Evolutionary conservation across 2,113 vertebrate species (phyloP).

Genomic region (Chaetops frenatus): DNA sequence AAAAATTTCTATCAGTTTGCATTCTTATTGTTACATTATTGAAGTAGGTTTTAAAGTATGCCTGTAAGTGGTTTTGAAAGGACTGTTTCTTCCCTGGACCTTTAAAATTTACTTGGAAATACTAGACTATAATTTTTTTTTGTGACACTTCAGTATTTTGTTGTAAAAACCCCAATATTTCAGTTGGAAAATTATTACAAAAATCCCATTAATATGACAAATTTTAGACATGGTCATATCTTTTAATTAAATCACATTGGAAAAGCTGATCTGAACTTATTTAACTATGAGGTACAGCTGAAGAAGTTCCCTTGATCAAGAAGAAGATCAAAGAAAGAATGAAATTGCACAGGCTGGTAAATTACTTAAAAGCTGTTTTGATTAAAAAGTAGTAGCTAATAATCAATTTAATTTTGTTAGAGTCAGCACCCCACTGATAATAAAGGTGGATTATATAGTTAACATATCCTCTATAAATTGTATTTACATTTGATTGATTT

Average conservation of each 20-base stretch:
- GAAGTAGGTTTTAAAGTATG: not conserved
- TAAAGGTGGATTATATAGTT: not conserved
- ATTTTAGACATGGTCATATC: not conserved
- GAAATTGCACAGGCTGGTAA: not conserved
- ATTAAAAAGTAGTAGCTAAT: not conserved
- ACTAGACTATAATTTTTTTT: not conserved
- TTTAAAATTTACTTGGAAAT: not conserved
- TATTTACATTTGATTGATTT: not conserved
- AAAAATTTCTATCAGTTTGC: not conserved
- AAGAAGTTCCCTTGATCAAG: not conserved
- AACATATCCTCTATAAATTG: not conserved
- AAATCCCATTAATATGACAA: not conserved
- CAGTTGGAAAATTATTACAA: not conserved
- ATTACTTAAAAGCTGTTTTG: not conserved
- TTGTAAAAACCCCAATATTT: not conserved
- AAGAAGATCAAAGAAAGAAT: not conserved
- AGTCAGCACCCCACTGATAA: not conserved
- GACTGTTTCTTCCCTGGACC: not conserved
- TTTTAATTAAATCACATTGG: constrained; percentile 13
- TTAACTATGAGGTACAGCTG: not conserved
- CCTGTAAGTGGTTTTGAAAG: not conserved
- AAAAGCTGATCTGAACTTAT: not conserved
- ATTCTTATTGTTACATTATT: not conserved
- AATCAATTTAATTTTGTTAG: not conserved
- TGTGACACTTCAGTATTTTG: not conserved